These are phyloP conservation scores for Chloroclystis v-ata DNA, from an alignment of 2,888 invertebrate species.

Conservation along the genomic window DNA sequence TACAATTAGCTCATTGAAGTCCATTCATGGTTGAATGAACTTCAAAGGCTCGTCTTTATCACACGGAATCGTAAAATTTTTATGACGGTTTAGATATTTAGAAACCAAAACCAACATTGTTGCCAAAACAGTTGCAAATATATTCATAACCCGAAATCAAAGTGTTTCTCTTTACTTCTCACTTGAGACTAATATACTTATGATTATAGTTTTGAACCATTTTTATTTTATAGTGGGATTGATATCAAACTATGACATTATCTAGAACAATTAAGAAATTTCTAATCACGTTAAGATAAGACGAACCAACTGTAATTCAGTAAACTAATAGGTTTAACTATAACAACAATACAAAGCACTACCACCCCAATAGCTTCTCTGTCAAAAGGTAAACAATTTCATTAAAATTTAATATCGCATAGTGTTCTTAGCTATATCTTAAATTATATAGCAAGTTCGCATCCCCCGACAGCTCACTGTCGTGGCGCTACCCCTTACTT, in stretches of 20 bases:
- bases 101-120: conserved; percentile 33
- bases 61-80: conserved; percentile 34
- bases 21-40: conserved; percentile 50
- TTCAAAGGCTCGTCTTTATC: conserved; percentile 45
- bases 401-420: conserved; percentile 40
- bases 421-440: conserved; percentile 31
- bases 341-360: conserved; percentile 6
- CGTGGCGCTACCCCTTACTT: conserved; percentile 42
- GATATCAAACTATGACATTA: too few relatives aligned
- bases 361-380: conserved; percentile 16
- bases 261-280: too few relatives aligned
- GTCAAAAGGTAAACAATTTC: conserved; percentile 23
- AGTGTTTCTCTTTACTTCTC: too few relatives aligned
- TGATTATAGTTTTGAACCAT: too few relatives aligned
- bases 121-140: conserved; percentile 19
- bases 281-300: too few relatives aligned
- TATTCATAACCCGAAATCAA: too few relatives aligned
- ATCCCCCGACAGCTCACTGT: conserved; percentile 36
- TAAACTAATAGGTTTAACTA: not conserved
- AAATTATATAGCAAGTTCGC: conserved; percentile 23
- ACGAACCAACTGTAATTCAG: too few relatives aligned
- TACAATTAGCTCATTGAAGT: conserved; percentile 31
- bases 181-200: too few relatives aligned
- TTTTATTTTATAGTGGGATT: too few relatives aligned
- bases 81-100: conserved; percentile 36